Base-by-base conservation (phyloP, 2,888 invertebrate species). In the Epiperipatus broadwayi region DNA sequence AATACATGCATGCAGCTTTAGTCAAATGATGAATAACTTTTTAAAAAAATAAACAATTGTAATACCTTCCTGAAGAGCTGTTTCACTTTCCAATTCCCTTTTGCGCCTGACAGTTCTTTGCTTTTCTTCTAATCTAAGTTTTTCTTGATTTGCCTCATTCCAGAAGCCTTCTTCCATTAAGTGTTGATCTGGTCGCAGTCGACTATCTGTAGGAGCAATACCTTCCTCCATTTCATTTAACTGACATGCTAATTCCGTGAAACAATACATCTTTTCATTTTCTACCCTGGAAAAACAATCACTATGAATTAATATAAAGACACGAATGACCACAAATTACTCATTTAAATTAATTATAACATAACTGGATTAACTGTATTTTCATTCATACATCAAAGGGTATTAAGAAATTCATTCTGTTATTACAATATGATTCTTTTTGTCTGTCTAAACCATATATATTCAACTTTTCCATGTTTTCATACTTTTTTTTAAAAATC, bases 111-210 rank as follows among this genome's bases (percentile, higher is more conserved):
- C 72, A 5, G 71, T 66, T 46, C 97, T 70, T 64, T 97, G 97
- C 61, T 93, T 93, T 60, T 97, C 95, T 61, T 97, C 97, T 19
- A 97, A 68, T 42, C 71, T 66, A 21, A 81, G 59, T 48, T 67
- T 53, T 2, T 45, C 80, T 1, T 64, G 57, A 61, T 91, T 91
- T 42, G 89, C 87, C 46, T 78, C 79, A 53, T 89, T 80, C 81
- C 89, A 87, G 39, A 68, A 66, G 3, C 87, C 89, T 44, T 80
- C 71, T 62, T 95, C 93, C 95, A 99, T 97, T 49, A 89, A 69
- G 37, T 95, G 72, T 65, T 97, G 97, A 70, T 97, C 97, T 41
- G 95, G 95, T 40, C 97, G 70, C 37, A 70, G 61, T 21, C 93
- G 72, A 37, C 81, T 77, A 67, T 99, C 97, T 0, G 95, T 91